A percentile compares a stretch with the other conserved stretches of the same genome.
These are phyloP conservation scores for Takifugu ocellatus DNA, from an alignment of 2,797 vertebrate genomes.

Conservation along the genomic window DNA sequence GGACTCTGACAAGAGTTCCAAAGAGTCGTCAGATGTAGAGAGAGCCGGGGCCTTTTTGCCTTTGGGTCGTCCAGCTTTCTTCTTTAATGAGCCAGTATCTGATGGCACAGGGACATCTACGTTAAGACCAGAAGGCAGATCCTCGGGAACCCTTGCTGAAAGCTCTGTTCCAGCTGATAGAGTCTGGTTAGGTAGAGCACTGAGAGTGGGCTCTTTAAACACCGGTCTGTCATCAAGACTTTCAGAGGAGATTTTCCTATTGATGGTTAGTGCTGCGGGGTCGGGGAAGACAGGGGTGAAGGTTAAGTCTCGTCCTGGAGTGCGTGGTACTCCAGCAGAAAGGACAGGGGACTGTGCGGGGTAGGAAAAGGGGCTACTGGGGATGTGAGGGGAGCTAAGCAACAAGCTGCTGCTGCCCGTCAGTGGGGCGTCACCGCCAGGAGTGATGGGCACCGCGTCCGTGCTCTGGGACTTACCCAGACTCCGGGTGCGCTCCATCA, in stretches of 20 bases:
- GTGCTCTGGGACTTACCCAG: slow-evolving; percentile 90
- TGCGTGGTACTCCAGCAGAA: slow-evolving; percentile 88
- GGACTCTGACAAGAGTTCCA: slow-evolving; percentile 63
- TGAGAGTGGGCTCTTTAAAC: slow-evolving; percentile 83
- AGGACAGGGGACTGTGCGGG: slow-evolving; percentile 90
- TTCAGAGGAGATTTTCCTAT: slow-evolving; percentile 84
- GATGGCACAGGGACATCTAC: slow-evolving; percentile 64
- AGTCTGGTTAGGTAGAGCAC: slow-evolving; percentile 73
- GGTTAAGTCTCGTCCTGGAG: slow-evolving; percentile 92
- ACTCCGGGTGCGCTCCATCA: slow-evolving; percentile 77
- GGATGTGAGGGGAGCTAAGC: slow-evolving; percentile 89
- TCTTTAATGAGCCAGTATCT: slow-evolving; percentile 78
- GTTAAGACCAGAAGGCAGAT: slow-evolving; percentile 50
- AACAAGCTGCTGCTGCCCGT: slow-evolving; percentile 84
- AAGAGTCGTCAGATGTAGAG: slow-evolving; percentile 70
- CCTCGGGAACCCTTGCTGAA: slow-evolving; percentile 63
- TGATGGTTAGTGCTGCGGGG: slow-evolving; percentile 76
- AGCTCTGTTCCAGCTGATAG: slow-evolving; percentile 56
- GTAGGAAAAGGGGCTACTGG: slow-evolving; percentile 93
- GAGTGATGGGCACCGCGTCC: slow-evolving; percentile 86
- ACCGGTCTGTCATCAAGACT: slow-evolving; percentile 79
- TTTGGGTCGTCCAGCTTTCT: slow-evolving; percentile 85
- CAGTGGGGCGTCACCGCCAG: slow-evolving; percentile 85
- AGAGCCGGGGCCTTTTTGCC: slow-evolving; percentile 68
- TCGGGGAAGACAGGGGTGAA: slow-evolving; percentile 95